These are phyloP conservation scores for Zophobas morio DNA, from an alignment of 1,140 invertebrate species.

Conservation along the genomic window DNA sequence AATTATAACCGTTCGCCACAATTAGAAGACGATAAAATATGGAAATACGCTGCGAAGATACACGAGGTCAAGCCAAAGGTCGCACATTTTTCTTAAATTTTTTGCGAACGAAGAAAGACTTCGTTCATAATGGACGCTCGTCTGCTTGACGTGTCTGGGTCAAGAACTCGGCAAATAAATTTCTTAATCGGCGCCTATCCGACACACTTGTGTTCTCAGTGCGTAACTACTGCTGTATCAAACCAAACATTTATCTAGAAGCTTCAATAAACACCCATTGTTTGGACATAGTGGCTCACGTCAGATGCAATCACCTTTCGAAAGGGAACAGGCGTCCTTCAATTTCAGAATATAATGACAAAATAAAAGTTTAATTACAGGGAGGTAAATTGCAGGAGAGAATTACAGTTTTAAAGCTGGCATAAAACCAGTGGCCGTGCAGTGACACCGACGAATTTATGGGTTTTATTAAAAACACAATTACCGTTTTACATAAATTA, in stretches of 20 bases:
- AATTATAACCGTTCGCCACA: not conserved
- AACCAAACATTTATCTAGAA: conserved; percentile 42
- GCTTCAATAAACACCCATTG: conserved; percentile 40
- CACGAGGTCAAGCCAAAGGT: conserved; percentile 13
- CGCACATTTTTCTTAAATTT: conserved; percentile 3
- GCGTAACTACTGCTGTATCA: conserved; percentile 33
- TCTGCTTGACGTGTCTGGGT: conserved; percentile 28
- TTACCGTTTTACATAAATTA: conserved; percentile 21
- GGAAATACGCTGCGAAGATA: conserved; percentile 17
- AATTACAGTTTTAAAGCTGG: conserved; percentile 19
- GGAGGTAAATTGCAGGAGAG: conserved; percentile 1
- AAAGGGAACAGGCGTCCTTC: conserved; percentile 12
- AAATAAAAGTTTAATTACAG: conserved; percentile 31
- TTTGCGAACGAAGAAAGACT: conserved; percentile 30
- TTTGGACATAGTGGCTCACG: conserved; percentile 6
- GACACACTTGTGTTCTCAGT: conserved; percentile 30
- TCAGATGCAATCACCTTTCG: not conserved
- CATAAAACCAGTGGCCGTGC: conserved; percentile 24
- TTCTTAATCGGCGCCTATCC: conserved; percentile 34
- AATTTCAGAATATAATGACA: conserved; percentile 2
- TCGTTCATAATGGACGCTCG: conserved; percentile 13
- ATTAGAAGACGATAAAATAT: conserved; percentile 32
- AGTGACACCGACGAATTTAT: conserved; percentile 26
- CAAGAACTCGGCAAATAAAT: conserved; percentile 38
- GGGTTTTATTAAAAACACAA: conserved; percentile 32